Conservation (phyloP, 2,888 invertebrate species). For the Ornithoptera priamus region DNA sequence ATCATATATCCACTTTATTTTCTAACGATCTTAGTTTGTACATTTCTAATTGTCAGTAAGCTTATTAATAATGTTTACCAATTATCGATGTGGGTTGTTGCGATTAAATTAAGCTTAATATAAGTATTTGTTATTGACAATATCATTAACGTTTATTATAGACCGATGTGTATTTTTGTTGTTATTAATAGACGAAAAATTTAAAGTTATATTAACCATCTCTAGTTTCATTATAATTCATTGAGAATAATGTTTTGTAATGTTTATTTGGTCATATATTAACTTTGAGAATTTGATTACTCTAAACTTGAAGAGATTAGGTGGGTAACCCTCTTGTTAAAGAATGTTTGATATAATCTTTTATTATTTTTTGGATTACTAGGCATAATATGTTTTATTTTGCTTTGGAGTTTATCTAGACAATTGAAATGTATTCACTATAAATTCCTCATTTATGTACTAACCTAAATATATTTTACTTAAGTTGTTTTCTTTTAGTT, state of each 20-base stretch:
- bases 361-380: no score
- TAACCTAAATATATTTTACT: no score
- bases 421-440: no score
- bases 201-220: not conserved
- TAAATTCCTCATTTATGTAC: no score
- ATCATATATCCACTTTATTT: constrained; percentile 44
- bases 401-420: no score
- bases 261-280: not conserved
- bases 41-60: constrained; percentile 34
- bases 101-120: not conserved
- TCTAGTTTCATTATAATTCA: not conserved
- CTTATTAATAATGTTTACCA: constrained; percentile 18
- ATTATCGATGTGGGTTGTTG: not conserved
- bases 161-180: constrained; percentile 35
- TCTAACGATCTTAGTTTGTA: constrained; percentile 42
- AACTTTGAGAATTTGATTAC: no score
- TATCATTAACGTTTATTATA: constrained; percentile 1
- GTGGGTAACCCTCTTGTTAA: no score
- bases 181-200: constrained; percentile 39
- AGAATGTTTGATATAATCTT: no score
- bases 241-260: not conserved
- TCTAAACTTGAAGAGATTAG: no score
- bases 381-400: no score
- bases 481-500: no score
- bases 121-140: constrained; percentile 3